Base-by-base conservation (phyloP, 2,888 invertebrate genomes). In the Bimastos eiseni region DNA sequence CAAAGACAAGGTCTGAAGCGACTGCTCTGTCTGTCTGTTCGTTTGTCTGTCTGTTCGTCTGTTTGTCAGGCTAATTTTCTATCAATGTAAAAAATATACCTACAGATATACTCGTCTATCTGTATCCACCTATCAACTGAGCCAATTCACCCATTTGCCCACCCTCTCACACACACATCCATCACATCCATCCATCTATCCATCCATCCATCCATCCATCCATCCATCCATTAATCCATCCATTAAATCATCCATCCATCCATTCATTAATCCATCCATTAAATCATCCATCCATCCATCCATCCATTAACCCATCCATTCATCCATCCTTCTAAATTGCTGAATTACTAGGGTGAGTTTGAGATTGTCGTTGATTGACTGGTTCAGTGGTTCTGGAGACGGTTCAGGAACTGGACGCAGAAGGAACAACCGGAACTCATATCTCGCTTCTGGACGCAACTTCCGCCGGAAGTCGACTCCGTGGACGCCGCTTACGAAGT, bases 1-100 rank as follows among this genome's bases (percentile, higher is more conserved):
- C 95, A 97, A 98, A 94, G 97, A 97, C 94, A 96, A 96, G 95
- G 98, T 98, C 70, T n/a, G 70, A n/a, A 70, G 24, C 30, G 70
- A n/a, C 24, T 49, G 4, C 49, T 49, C 49, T 49, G 24, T 49
- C 49, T 49, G 13, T n/a, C 70, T 70, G 1, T n/a, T n/a, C 17
- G 8, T 70, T 17, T n/a, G 1, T 70, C 70, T 70, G n/a, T n/a
- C 70, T 70, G n/a, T 70, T n/a, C n/a, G 8, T 11, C 70, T 70
- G n/a, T 70, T n/a, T 70, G 24, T 49, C 30, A n/a, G 11, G 8
- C 70, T n/a, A n/a, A n/a, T n/a, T 70, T 3, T 70, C 30, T n/a
- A n/a, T 70, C 70, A 17, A n/a, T 70, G 1, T n/a, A 17, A 17
- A 3, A 1, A n/a, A n/a, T n/a, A n/a, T n/a, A n/a, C n/a, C n/a